Evolutionary conservation across 1,140 invertebrate species (phyloP).

Genomic region (Lepidurus packardi): DNA sequence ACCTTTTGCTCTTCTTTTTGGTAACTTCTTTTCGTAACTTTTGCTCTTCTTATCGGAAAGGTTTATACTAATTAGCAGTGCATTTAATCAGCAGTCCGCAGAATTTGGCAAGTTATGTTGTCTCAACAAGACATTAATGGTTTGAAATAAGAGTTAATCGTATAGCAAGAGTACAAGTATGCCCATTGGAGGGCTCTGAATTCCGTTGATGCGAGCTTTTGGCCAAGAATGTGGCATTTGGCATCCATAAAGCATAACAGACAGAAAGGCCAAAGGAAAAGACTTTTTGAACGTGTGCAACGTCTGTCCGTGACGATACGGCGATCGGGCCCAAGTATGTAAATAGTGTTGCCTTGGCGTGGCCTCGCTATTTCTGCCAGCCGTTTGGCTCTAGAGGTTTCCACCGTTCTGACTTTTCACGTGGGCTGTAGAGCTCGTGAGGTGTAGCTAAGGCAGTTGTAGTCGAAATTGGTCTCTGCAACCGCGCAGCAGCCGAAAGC

Average conservation of each 20-base stretch:
- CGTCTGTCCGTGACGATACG: neutral
- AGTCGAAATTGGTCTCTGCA: constrained; percentile 21
- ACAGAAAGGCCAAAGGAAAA: neutral
- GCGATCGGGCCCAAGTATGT: neutral
- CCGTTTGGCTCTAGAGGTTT: constrained; percentile 11
- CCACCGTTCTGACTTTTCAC: constrained; percentile 9
- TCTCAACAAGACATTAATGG: constrained; percentile 1
- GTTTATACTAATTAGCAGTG: neutral
- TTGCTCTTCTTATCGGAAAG: neutral
- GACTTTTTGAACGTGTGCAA: neutral
- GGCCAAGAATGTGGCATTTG: constrained; percentile 21
- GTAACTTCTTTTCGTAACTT: too few species aligned
- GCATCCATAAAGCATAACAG: constrained; percentile 19
- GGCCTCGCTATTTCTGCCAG: constrained; percentile 20
- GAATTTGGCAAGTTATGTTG: neutral
- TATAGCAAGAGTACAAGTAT: neutral
- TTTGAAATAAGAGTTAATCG: neutral
- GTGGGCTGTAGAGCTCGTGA: neutral
- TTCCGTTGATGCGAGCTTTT: neutral
- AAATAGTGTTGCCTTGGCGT: constrained; percentile 2
- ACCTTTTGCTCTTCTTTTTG: too few species aligned
- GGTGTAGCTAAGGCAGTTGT: constrained; percentile 6
- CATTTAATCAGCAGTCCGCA: neutral
- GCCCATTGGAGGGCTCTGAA: neutral
- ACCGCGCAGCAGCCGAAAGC: constrained; percentile 13